Conservation (phyloP, 2,888 invertebrate species). For the Escarpia spicata region DNA sequence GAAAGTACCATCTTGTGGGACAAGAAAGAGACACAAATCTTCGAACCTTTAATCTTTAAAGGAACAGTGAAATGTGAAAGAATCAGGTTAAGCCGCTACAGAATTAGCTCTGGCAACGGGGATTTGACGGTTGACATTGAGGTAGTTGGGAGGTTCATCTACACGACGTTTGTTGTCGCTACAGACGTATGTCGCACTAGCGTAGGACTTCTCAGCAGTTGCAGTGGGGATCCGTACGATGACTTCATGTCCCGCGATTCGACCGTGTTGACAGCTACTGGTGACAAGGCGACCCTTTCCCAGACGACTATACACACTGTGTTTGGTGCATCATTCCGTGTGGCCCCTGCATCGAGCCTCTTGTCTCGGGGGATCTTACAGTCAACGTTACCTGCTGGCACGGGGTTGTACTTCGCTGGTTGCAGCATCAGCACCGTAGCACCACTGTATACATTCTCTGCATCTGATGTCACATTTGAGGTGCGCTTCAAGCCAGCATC, state of each 20-base stretch:
- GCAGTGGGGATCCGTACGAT: conserved; percentile 20
- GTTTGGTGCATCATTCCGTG: conserved; percentile 45
- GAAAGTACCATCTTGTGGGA: neutral
- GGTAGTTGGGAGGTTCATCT: neutral
- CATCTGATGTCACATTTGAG: conserved; percentile 46
- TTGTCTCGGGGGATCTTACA: conserved; percentile 8
- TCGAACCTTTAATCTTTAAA: neutral
- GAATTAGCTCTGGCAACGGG: neutral
- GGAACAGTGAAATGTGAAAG: neutral
- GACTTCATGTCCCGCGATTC: conserved; percentile 18
- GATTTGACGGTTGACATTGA: neutral
- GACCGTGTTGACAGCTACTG: neutral
- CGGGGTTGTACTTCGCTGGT: conserved; percentile 24
- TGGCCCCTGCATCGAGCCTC: neutral
- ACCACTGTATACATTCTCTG: conserved; percentile 41
- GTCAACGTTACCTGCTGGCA: neutral
- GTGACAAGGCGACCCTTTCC: conserved; percentile 32
- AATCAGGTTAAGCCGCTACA: neutral
- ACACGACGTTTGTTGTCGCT: neutral
- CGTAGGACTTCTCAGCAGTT: conserved; percentile 25
- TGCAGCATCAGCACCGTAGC: conserved; percentile 31
- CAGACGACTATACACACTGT: conserved; percentile 38
- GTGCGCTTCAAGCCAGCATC: conserved; percentile 43
- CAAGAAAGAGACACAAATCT: neutral
- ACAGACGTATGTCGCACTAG: neutral